Conservation (phyloP, 2,113 vertebrate genomes). For the Felis catus region F.catus_Fca126_mat1.0 CM031412.1:171134001-171134500, state of each 20-base stretch:
- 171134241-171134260: neutral
- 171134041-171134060: neutral
- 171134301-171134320: neutral
- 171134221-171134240: neutral
- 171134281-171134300: neutral
- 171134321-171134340: neutral
- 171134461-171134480: neutral
- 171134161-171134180: neutral
- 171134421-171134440: neutral
- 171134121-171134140: neutral
- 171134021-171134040: constrained; percentile 1
- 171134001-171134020: neutral
- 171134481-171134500: neutral
- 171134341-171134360: neutral
- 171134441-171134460: constrained; percentile 1
- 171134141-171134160: neutral
- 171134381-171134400: neutral
- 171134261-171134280: neutral
- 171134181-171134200: neutral
- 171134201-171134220: neutral
- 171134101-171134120: neutral
- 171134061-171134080: neutral
- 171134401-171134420: neutral
- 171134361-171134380: neutral
- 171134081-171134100: neutral